Evolutionary conservation across 2,888 invertebrate species (phyloP).

Genomic region (Tuberolachnus salignus): DNA sequence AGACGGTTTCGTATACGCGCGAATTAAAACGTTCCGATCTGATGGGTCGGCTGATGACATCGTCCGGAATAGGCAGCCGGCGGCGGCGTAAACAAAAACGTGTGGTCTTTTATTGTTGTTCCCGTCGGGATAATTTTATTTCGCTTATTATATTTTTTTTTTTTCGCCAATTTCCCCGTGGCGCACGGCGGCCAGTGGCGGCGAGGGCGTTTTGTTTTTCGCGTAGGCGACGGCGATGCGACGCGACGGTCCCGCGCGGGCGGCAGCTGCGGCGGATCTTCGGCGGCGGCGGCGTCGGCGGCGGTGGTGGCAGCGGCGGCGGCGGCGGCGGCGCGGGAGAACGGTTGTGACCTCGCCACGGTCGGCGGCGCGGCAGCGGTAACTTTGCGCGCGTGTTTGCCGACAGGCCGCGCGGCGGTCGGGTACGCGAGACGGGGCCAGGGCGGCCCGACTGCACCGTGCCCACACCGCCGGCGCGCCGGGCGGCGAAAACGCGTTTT

Average conservation of each 20-base stretch:
- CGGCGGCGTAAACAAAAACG: too few relatives aligned
- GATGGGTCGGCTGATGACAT: too few relatives aligned
- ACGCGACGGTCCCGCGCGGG: neutral
- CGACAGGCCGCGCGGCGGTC: slow-evolving; percentile 29
- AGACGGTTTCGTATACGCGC: too few relatives aligned
- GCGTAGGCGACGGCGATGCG: slow-evolving; percentile 29
- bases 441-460: slow-evolving; percentile 28
- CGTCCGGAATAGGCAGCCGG: too few relatives aligned
- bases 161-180: too few relatives aligned
- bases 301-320: too few relatives aligned
- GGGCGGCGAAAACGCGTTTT: slow-evolving; percentile 56
- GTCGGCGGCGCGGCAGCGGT: slow-evolving; percentile 5
- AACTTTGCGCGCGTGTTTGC: slow-evolving; percentile 45
- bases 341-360: slow-evolving; percentile 53
- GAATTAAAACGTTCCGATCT: too few relatives aligned
- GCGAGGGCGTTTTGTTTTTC: slow-evolving; percentile 20
- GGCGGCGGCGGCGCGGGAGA: neutral
- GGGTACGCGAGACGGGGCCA: neutral
- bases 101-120: too few relatives aligned
- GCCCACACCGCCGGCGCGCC: slow-evolving; percentile 15
- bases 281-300: neutral
- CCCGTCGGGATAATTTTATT: too few relatives aligned
- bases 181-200: neutral
- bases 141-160: too few relatives aligned
- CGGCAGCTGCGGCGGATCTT: neutral